phyloP scores from a whole-genome alignment of 2,797 vertebrate species.

The Odontamblyopus rebecca region DNA sequence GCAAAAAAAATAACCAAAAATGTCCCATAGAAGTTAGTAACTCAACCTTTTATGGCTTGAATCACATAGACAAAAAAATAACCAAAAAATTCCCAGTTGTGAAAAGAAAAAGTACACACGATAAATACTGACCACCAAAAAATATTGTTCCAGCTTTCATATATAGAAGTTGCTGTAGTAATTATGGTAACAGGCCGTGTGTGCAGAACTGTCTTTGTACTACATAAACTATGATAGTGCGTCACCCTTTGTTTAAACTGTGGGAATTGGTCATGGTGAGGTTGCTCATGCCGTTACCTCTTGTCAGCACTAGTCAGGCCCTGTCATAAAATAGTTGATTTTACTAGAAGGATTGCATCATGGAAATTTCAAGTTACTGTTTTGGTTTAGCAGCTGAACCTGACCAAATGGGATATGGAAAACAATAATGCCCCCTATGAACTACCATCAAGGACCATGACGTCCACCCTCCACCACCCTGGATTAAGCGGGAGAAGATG shows the following conservation, averaged over 20 bases:
- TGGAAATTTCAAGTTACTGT: background rate
- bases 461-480: too few species aligned
- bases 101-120: too few species aligned
- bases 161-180: too few species aligned
- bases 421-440: background rate
- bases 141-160: too few species aligned
- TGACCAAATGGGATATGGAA: background rate
- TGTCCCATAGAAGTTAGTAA: too few species aligned
- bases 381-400: background rate
- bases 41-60: too few species aligned
- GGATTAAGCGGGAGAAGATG: too few species aligned
- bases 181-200: background rate
- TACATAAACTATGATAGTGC: conserved; percentile 39
- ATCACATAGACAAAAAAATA: too few species aligned
- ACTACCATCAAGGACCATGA: too few species aligned
- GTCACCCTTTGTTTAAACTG: conserved; percentile 15
- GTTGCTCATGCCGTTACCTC: conserved; percentile 10
- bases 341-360: background rate
- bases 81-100: too few species aligned
- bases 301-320: background rate
- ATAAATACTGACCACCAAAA: too few species aligned
- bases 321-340: background rate
- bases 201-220: conserved; percentile 47
- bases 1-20: too few species aligned
- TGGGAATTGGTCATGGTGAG: conserved; percentile 27